Conservation (phyloP, 2,113 vertebrate species). For the Chamaea fasciata region DNA sequence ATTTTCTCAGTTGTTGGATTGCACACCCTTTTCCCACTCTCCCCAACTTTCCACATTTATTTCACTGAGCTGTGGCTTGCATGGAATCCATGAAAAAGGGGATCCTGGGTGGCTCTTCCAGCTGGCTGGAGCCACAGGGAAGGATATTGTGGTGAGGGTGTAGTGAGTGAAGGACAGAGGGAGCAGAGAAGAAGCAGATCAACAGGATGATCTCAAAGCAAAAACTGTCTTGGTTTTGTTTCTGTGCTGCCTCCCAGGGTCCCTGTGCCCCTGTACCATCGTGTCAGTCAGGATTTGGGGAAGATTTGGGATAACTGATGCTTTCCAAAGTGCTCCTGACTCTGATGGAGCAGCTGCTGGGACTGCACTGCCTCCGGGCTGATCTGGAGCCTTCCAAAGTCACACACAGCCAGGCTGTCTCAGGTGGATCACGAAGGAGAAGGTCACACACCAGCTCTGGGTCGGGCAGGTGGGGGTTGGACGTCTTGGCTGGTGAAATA, state of each 20-base stretch:
- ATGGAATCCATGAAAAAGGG: background rate
- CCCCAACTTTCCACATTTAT: accelerated
- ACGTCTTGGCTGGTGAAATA: background rate
- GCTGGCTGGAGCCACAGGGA: background rate
- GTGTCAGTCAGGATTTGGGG: background rate
- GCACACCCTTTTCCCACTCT: background rate
- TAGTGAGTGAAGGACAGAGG: background rate
- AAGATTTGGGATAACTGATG: background rate
- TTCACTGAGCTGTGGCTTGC: background rate
- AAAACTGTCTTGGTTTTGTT: background rate
- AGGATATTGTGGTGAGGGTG: background rate
- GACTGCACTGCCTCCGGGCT: background rate
- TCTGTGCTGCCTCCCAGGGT: no score
- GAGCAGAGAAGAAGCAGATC: background rate
- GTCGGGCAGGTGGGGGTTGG: background rate
- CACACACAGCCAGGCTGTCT: accelerated
- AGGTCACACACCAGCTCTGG: background rate
- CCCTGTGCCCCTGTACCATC: background rate
- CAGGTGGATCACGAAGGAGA: background rate
- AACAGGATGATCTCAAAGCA: background rate
- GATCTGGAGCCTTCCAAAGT: background rate
- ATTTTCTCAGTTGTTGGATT: background rate
- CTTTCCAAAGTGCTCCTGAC: background rate
- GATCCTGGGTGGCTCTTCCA: background rate
- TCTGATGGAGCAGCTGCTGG: background rate